Base-by-base conservation (phyloP, 2,888 invertebrate species). In the Acrocyrtus sp. region DNA sequence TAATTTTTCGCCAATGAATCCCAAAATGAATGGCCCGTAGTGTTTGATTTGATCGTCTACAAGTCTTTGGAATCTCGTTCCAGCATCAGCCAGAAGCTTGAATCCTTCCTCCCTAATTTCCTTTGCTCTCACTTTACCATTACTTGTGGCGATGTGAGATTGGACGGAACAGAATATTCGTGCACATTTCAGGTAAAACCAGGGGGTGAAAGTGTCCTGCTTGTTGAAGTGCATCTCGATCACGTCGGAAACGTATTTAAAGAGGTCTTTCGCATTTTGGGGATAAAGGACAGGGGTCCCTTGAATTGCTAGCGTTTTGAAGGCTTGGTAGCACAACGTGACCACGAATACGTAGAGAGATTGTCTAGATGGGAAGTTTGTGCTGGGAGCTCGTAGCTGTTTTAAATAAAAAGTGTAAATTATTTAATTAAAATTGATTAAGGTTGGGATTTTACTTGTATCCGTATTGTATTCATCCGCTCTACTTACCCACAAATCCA, bases 21-120 rank as follows among this genome's bases (percentile, higher is more conserved):
- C 70, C 12, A 70, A 39, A 19, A 70, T 34, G 43, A 70, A 70
- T 2, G 70, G 70, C 2, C 70, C 70, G 21, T 70, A 70, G 17
- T 8, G 57, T 63, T 70, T 70, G n/a, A 70, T 50, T 43, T 70
- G 70, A 15, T 70, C 70, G 21, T 70, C 70, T 17, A 70, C 63
- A 29, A 63, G 45, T 19, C 53, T 70, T 27, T 70, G 70, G 39
- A 70, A 70, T 50, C 70, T 24, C 62, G 57, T 70, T 27, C 70
- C 70, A 34, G 63, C 63, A 43, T 70, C 70, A 41, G 48, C 48
- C 43, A 70, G 15, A 45, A 63, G 24, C 21, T 56, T 22, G 27
- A 70, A 70, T 15, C 70, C 70, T 21, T 70, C 70, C 17, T 70
- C 70, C 29, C 62, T 21, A 29, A 22, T 57, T 19, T 70, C 70